Conservation (phyloP, 2,113 vertebrate species). For the Microcebus tavaratra region DNA sequence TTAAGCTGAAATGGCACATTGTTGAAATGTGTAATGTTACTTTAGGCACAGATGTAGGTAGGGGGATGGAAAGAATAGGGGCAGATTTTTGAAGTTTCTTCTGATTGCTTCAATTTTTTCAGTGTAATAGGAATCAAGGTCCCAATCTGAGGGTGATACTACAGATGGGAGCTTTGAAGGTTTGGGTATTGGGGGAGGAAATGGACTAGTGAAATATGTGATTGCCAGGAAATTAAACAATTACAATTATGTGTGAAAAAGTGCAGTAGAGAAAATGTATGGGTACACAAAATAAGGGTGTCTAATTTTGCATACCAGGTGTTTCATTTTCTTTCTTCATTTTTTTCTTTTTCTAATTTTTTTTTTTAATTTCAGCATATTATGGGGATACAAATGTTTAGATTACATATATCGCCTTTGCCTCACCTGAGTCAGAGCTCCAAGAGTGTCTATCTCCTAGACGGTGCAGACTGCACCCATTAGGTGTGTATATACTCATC, state of each 20-base stretch:
- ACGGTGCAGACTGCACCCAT: no score
- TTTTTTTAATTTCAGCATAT: no score
- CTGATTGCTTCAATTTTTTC: neutral
- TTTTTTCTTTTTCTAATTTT: no score
- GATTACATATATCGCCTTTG: no score
- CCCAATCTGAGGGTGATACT: neutral
- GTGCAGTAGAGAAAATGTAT: neutral
- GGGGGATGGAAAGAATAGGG: neutral
- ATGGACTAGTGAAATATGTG: neutral
- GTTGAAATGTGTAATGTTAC: neutral
- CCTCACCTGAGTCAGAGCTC: no score
- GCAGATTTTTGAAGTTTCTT: neutral
- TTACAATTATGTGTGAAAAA: neutral
- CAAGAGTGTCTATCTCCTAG: no score
- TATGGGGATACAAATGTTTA: no score
- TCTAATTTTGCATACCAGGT: neutral
- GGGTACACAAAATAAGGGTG: neutral
- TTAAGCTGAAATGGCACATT: neutral
- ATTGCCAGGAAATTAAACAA: neutral
- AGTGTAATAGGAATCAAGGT: neutral
- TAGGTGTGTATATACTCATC: no score
- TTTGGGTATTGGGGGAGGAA: neutral
- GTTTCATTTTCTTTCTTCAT: neutral
- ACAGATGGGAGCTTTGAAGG: neutral
- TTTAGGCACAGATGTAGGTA: neutral